A percentile compares a stretch with the other conserved stretches of the same genome.
Evolutionary conservation across 2,888 invertebrate genomes (phyloP).

Genomic region (Drosophila hamatofila): DNA sequence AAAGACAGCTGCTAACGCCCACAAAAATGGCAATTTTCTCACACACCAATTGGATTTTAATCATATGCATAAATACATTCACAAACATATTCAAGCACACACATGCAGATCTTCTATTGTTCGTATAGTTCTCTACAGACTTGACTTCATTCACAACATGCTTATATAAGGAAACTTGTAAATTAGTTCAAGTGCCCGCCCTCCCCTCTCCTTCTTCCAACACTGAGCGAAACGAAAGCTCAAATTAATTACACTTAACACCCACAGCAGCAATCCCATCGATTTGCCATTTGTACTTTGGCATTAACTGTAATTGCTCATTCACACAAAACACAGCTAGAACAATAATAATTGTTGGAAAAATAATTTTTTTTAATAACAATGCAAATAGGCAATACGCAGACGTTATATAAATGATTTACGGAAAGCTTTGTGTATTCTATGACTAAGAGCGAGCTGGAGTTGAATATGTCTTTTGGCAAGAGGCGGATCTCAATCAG

Average conservation of each 20-base stretch:
- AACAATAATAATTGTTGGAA: conserved; percentile 11
- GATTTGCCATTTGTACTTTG: conserved; percentile 60
- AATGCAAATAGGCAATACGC: conserved; percentile 1
- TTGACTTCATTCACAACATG: conserved; percentile 71
- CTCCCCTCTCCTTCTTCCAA: conserved; percentile 16
- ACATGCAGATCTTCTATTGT: conserved; percentile 12
- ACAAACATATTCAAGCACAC: neutral
- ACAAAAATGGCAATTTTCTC: conserved; percentile 54
- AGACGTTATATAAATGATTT: conserved; percentile 35
- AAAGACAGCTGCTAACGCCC: conserved; percentile 59
- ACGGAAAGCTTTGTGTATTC: conserved; percentile 12
- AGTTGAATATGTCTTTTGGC: no score
- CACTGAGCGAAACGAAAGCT: conserved; percentile 69
- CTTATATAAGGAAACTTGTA: conserved; percentile 78
- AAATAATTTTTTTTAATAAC: neutral
- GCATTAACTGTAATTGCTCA: conserved; percentile 75
- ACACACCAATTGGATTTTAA: conserved; percentile 70
- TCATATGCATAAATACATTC: conserved; percentile 62
- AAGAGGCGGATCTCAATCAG: no score
- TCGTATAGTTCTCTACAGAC: conserved; percentile 15
- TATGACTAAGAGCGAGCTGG: conserved; percentile 1
- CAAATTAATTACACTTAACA: conserved; percentile 71
- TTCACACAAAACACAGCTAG: conserved; percentile 39
- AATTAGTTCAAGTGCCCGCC: conserved; percentile 66
- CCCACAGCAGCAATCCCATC: conserved; percentile 21